Conservation (phyloP, 2,113 vertebrate genomes). For the Halichoerus grypus region DNA sequence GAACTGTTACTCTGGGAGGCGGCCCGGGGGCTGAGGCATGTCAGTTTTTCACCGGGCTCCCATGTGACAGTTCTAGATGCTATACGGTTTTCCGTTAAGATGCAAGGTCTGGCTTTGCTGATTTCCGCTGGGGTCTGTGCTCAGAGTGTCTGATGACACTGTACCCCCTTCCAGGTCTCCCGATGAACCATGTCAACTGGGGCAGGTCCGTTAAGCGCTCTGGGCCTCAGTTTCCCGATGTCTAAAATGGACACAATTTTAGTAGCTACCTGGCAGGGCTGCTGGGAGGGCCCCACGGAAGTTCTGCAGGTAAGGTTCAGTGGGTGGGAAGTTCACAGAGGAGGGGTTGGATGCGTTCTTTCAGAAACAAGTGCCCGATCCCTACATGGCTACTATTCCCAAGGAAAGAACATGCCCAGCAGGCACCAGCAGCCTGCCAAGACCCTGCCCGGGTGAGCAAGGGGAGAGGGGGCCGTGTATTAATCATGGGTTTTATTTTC, state of each 20-base stretch:
- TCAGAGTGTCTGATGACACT: neutral
- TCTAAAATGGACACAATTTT: neutral
- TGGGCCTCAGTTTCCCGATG: neutral
- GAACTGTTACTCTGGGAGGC: neutral
- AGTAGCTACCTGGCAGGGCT: neutral
- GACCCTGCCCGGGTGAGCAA: neutral
- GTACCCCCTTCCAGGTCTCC: neutral
- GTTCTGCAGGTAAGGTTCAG: too few species aligned
- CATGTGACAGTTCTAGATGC: neutral
- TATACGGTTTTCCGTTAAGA: neutral
- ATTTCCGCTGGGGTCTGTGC: neutral
- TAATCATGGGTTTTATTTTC: neutral
- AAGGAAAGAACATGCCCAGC: neutral
- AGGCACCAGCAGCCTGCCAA: neutral
- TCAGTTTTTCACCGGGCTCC: neutral
- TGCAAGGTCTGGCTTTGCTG: neutral
- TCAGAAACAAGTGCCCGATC: neutral
- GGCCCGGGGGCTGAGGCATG: neutral
- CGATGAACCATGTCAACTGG: neutral
- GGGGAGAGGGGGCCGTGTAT: too few species aligned
- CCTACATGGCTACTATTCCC: rapidly evolving
- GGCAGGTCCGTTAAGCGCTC: neutral
- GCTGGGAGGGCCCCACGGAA: neutral
- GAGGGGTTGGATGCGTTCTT: neutral
- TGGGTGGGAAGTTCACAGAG: neutral